A percentile compares a stretch with the other conserved stretches of the same genome.
Evolutionary conservation across 2,113 vertebrate species (phyloP).

Genomic region (Fregetta grallaria): DNA sequence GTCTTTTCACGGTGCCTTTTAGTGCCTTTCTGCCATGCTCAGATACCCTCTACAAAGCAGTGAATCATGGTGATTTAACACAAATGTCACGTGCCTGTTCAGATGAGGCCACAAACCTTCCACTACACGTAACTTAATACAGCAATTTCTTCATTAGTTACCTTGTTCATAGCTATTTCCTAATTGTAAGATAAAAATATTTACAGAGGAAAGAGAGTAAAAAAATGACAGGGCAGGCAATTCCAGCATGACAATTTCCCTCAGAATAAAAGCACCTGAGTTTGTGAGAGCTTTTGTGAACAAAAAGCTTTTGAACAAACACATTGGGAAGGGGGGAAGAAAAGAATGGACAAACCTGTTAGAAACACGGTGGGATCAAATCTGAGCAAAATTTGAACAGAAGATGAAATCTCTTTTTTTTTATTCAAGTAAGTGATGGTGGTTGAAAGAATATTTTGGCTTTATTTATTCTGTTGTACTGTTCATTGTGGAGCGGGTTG

Average conservation of each 20-base stretch:
- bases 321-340: not conserved
- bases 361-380: not conserved
- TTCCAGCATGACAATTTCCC: not conserved
- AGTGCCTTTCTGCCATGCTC: not conserved
- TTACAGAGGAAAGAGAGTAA: not conserved
- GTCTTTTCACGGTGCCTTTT: not conserved
- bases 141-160: not conserved
- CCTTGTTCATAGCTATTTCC: not conserved
- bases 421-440: not conserved
- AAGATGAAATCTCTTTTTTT: not conserved
- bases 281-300: not conserved
- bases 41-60: not conserved
- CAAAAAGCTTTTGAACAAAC: not conserved
- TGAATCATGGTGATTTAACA: not conserved
- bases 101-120: not conserved
- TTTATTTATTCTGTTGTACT: not conserved
- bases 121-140: not conserved
- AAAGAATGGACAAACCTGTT: not conserved
- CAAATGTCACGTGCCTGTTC: fast-evolving
- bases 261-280: not conserved
- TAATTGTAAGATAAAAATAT: not conserved
- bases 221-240: not conserved
- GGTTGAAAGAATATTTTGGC: not conserved
- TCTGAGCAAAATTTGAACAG: not conserved
- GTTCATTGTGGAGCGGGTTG: not conserved